Evolutionary conservation across 2,113 vertebrate species (phyloP), one percentile per base, ranked within the genome.

Genomic region (Neolamprologus variostigma): DNA sequence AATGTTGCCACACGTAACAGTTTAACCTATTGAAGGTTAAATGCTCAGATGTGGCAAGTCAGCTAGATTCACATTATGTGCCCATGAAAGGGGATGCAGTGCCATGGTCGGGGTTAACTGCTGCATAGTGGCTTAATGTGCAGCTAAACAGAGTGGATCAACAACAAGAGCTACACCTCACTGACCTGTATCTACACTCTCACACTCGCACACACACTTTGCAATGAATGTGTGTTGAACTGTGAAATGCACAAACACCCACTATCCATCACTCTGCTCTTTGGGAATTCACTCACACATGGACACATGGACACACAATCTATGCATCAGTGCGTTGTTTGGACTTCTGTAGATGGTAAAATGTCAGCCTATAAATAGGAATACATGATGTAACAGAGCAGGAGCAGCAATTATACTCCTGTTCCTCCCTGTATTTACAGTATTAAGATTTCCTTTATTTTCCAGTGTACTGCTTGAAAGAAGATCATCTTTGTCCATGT

Each of bases 351-450:
- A 31, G 76, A 86, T 84, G 85, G 50, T 86, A 50, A 89, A 92
- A 81, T 83, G 89, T 89, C 89, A 91, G 3, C n/a, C 28, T 89
- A 93, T 91, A 61, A 93, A 89, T 85, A 87, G 86, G 87, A 79
- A 50, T 21, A 57, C 61, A 61, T 5, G 86, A 55, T 73, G 51
- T 84, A 81, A 33, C 61, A 81, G 63, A 86, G 83, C 63, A 81
- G 80, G 3, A 54, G 51, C 81, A 31, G 81, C 88, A 54, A 47
- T 83, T 17, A 61, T 63, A 66, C 86, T 7, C 13, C 33, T 16
- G 8, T 51, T 66, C 6, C n/a, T 55, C 2, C 47, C 82, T 40
- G 50, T 37, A 71, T 71, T 71, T 71, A 55, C 19, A 59, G 37
- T 37, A 12, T 37, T 19, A 28, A 54, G 7, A 50, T 66, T 16